These are phyloP conservation scores for Acanthochromis polyacanthus DNA, from an alignment of 2,113 vertebrate species.

Conservation along the genomic window DNA sequence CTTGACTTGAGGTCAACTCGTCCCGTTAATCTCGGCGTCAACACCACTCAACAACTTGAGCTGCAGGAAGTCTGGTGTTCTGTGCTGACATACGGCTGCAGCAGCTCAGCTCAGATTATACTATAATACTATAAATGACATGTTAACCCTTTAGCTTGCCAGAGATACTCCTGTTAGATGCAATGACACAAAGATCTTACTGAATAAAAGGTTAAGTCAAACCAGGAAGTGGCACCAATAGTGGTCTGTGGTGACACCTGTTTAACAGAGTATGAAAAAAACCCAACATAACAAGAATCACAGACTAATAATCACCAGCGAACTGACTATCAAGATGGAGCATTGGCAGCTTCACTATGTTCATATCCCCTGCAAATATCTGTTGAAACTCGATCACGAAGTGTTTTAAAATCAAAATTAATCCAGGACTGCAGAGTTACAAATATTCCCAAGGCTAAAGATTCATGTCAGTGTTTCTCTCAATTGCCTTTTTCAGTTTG, in stretches of 20 bases:
- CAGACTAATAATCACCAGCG: too few relatives aligned
- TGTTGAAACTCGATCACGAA: too few relatives aligned
- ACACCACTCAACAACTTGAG: neutral
- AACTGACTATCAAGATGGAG: too few relatives aligned
- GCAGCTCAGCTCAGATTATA: neutral
- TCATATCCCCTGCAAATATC: too few relatives aligned
- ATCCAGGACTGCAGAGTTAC: too few relatives aligned
- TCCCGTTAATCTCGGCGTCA: neutral
- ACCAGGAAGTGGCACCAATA: neutral
- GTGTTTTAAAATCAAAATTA: too few relatives aligned
- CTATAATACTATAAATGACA: neutral
- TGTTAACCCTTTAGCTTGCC: neutral
- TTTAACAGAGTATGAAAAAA: too few relatives aligned
- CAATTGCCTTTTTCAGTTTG: neutral
- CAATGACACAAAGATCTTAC: neutral
- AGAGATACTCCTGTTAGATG: neutral
- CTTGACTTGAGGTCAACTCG: neutral
- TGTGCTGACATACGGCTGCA: neutral
- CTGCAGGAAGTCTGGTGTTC: neutral
- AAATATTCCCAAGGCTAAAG: neutral
- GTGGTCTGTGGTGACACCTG: neutral
- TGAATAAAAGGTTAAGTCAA: neutral
- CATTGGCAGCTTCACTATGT: too few relatives aligned
- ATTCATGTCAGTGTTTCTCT: neutral
- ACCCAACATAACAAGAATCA: too few relatives aligned